These are phyloP conservation scores for Nymphalis urticae DNA, from an alignment of 2,888 invertebrate genomes.

Conservation along the genomic window DNA sequence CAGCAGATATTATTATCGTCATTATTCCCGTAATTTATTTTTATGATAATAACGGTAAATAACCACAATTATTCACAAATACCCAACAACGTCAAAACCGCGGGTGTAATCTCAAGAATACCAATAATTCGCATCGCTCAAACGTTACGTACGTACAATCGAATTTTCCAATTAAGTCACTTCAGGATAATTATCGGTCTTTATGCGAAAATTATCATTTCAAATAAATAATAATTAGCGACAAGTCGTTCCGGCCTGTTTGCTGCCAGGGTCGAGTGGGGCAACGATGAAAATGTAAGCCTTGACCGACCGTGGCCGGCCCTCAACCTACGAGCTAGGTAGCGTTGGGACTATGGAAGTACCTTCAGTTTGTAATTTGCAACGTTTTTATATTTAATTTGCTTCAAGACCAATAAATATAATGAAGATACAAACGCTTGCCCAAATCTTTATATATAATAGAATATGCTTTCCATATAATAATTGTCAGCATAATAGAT, in stretches of 20 bases:
- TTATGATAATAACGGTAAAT: not conserved
- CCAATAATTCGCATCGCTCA: not conserved
- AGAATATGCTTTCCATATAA: too few relatives aligned
- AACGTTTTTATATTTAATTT: too few relatives aligned
- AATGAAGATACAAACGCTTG: too few relatives aligned
- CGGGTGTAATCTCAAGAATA: too few relatives aligned
- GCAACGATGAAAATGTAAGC: constrained; percentile 74
- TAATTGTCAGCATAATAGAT: too few relatives aligned
- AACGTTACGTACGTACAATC: not conserved
- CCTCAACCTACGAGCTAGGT: constrained; percentile 56
- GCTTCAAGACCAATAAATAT: too few relatives aligned
- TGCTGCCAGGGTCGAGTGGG: constrained; percentile 74
- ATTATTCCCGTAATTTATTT: not conserved
- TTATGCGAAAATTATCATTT: constrained; percentile 21
- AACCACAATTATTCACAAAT: not conserved
- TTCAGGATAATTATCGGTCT: constrained; percentile 5
- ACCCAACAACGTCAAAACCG: too few relatives aligned
- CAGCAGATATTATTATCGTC: not conserved
- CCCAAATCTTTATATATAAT: too few relatives aligned
- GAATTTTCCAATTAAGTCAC: constrained; percentile 5
- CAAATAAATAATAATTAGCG: constrained; percentile 55
- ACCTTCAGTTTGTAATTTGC: not conserved
- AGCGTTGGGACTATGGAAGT: too few relatives aligned
- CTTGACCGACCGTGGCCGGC: constrained; percentile 66
- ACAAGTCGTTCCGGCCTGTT: constrained; percentile 79